These are phyloP conservation scores for Bhutanitis thaidina DNA, from an alignment of 2,888 invertebrate species.

Conservation along the genomic window DNA sequence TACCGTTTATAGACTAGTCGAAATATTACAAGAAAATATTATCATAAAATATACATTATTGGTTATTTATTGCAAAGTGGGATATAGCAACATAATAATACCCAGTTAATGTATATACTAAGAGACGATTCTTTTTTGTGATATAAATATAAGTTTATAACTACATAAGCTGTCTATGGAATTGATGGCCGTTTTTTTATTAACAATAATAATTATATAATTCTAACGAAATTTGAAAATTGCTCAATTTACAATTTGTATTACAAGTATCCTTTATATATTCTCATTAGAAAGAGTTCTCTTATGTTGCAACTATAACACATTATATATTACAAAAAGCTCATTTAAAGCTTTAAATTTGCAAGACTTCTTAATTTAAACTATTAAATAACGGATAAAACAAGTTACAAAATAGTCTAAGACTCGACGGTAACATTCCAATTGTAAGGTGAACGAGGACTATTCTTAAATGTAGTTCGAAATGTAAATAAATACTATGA, in stretches of 20 bases:
- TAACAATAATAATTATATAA: neutral
- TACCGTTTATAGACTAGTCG: constrained; percentile 18
- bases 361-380: constrained; percentile 39
- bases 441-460: neutral
- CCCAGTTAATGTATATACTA: constrained; percentile 4
- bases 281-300: too few species aligned
- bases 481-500: constrained; percentile 28
- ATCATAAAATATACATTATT: constrained; percentile 12
- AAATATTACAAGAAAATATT: constrained; percentile 14
- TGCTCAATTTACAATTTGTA: constrained; percentile 19
- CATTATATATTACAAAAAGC: constrained; percentile 15
- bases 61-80: constrained; percentile 10
- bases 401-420: constrained; percentile 3
- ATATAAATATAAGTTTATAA: constrained; percentile 20
- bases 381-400: constrained; percentile 7
- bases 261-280: constrained; percentile 14
- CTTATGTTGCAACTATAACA: neutral
- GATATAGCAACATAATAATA: constrained; percentile 8
- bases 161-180: constrained; percentile 12
- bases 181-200: neutral
- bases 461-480: neutral
- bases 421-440: constrained; percentile 2
- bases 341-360: constrained; percentile 44
- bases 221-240: constrained; percentile 9
- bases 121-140: constrained; percentile 16